Evolutionary conservation across 2,888 invertebrate species (phyloP).

Genomic region (Clistopyga incitator): DNA sequence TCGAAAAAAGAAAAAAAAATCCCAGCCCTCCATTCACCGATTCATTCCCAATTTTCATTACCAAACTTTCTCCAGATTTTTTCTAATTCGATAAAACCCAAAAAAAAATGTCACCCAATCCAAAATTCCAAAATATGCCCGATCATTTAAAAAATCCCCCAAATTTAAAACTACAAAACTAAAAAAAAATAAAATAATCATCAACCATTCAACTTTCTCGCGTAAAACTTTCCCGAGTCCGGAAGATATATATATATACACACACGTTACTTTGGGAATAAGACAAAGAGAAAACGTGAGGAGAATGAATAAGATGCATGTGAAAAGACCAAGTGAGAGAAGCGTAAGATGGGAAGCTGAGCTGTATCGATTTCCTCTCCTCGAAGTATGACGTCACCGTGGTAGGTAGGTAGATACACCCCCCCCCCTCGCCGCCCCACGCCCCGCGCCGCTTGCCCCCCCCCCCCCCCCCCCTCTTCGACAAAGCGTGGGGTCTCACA

Average conservation of each 20-base stretch:
- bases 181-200: too few species aligned
- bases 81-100: too few species aligned
- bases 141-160: too few species aligned
- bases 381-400: conserved; percentile 77
- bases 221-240: neutral
- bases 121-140: too few species aligned
- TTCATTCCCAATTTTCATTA: too few species aligned
- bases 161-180: too few species aligned
- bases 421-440: neutral
- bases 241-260: too few species aligned
- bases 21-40: too few species aligned
- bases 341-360: conserved; percentile 74
- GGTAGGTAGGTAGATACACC: conserved; percentile 54
- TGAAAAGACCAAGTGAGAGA: conserved; percentile 56
- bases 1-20: too few species aligned
- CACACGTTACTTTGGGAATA: neutral
- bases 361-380: conserved; percentile 80
- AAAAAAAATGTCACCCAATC: too few species aligned
- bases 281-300: neutral
- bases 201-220: too few species aligned
- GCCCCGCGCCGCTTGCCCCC: neutral
- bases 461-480: neutral
- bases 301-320: neutral
- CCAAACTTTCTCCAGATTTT: too few species aligned
- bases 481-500: conserved; percentile 35